Conservation (phyloP, 2,113 vertebrate genomes). For the Xerus inauris region DNA sequence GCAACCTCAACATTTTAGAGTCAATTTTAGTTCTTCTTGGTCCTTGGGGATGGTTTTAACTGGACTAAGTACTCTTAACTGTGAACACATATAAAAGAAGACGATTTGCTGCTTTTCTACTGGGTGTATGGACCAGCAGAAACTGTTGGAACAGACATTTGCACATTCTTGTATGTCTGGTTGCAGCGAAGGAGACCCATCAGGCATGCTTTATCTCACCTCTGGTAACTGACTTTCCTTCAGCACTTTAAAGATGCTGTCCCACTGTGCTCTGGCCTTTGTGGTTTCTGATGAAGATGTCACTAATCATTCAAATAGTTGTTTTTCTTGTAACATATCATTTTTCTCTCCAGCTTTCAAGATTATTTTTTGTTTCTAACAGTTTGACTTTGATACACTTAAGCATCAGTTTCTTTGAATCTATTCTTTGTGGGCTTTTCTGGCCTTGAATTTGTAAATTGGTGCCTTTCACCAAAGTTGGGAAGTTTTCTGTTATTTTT, state of each 20-base stretch:
- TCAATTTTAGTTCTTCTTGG: not conserved
- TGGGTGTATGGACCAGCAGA: not conserved
- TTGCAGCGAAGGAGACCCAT: not conserved
- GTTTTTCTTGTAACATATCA: not conserved
- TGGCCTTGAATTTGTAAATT: not conserved
- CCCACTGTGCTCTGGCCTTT: not conserved
- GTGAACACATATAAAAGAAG: not conserved
- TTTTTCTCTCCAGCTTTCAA: not conserved
- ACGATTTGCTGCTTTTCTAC: not conserved
- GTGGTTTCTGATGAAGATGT: not conserved
- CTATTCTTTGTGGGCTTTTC: not conserved
- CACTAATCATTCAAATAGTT: not conserved
- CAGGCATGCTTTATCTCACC: not conserved
- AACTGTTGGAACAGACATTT: not conserved
- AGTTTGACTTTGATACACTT: not conserved
- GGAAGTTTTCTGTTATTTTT: not conserved
- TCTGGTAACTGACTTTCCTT: not conserved
- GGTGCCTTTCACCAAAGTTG: not conserved
- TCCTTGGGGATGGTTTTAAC: not conserved
- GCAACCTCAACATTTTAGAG: not conserved
- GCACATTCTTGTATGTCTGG: not conserved
- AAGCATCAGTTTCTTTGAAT: not conserved
- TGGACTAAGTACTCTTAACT: not conserved
- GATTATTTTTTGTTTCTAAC: not conserved
- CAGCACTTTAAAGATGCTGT: not conserved